These are phyloP conservation scores for Lumbricus terrestris DNA, from an alignment of 2,888 invertebrate genomes.

Conservation along the genomic window DNA sequence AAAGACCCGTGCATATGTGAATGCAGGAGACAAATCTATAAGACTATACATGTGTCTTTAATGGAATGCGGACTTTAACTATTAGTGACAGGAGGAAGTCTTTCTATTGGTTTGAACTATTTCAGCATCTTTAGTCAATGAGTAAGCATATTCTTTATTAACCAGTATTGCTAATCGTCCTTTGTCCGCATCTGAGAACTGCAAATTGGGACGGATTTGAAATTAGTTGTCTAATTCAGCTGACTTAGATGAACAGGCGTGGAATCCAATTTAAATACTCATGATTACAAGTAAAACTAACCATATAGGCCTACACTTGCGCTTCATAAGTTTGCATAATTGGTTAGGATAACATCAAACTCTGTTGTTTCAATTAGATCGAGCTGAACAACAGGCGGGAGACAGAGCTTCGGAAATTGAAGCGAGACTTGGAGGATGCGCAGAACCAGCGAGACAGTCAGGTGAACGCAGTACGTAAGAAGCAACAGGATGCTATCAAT, in stretches of 20 bases:
- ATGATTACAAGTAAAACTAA: neutral
- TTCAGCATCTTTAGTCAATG: too few species aligned
- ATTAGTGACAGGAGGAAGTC: too few species aligned
- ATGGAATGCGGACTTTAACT: too few species aligned
- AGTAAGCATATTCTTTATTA: too few species aligned
- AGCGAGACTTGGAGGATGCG: conserved; percentile 94
- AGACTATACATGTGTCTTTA: too few species aligned
- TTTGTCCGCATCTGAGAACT: neutral
- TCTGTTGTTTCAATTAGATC: conserved; percentile 60
- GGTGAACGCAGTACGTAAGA: conserved; percentile 94
- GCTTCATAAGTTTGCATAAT: too few species aligned
- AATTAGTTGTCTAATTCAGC: neutral
- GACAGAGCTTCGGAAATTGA: conserved; percentile 95
- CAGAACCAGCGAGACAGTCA: conserved; percentile 98
- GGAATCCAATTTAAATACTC: neutral
- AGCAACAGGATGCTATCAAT: conserved; percentile 98
- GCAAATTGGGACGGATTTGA: neutral
- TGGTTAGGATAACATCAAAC: neutral
- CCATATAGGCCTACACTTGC: too few species aligned
- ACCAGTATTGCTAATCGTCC: too few species aligned
- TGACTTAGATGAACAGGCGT: too few species aligned
- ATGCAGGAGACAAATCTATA: too few species aligned
- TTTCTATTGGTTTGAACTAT: too few species aligned
- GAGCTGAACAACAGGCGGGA: conserved; percentile 99
- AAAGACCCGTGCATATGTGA: too few species aligned